Conservation (phyloP, 2,888 invertebrate species). For the Synergus japonicus region DNA sequence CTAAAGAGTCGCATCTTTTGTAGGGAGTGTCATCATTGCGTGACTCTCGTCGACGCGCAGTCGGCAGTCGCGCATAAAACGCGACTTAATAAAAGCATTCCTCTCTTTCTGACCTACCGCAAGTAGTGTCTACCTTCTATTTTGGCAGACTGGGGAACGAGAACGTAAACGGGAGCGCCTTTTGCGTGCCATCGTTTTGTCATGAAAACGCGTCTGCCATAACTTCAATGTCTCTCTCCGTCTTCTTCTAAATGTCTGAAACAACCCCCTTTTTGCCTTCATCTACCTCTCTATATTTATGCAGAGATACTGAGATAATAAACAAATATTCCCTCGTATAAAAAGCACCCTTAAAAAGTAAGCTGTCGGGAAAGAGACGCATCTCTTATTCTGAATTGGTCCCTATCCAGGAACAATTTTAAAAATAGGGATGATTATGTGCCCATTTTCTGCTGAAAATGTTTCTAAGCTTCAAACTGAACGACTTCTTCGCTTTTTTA, state of each 20-base stretch:
- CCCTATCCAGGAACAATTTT: neutral
- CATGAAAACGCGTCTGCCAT: neutral
- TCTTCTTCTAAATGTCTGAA: constrained; percentile 7
- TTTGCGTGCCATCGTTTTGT: constrained; percentile 21
- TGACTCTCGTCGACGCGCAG: neutral
- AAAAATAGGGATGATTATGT: neutral
- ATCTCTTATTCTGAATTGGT: neutral
- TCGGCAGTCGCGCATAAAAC: constrained; percentile 18
- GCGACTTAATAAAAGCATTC: constrained; percentile 21
- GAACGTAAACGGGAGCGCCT: constrained; percentile 5
- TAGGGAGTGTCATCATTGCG: constrained; percentile 11
- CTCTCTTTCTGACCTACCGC: constrained; percentile 34
- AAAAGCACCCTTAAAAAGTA: too few relatives aligned
- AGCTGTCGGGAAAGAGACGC: neutral
- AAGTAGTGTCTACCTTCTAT: constrained; percentile 25
- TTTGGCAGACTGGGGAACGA: constrained; percentile 21
- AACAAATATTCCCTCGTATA: neutral
- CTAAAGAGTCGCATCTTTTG: neutral
- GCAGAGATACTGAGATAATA: constrained; percentile 4
- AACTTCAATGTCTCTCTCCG: neutral
- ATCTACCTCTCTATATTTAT: neutral
- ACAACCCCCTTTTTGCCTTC: neutral
- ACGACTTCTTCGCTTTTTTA: too few relatives aligned
- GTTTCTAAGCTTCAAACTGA: neutral
- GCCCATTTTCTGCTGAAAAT: neutral